Base-by-base conservation (phyloP, 2,888 invertebrate species). In the Dorcus hopei region DNA sequence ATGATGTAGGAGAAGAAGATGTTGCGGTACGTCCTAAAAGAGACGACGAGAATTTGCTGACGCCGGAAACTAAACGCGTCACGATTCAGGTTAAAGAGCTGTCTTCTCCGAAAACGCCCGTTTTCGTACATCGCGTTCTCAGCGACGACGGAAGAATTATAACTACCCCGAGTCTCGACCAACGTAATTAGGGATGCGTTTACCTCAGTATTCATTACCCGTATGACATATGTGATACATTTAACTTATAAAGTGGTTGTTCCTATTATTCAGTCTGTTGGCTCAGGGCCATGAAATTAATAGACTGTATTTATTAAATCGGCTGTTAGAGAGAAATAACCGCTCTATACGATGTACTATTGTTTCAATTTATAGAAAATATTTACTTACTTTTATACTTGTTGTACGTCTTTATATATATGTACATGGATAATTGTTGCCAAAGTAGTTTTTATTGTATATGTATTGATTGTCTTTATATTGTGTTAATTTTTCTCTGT, bases 131-230 rank as follows among this genome's bases (percentile, higher is more conserved):
- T 70, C 85, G 90, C 76, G 87, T 86, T 79, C 81, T 86, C 68
- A 87, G 89, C 51, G 88, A 88, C 75, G 88, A 88, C 62, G 91
- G 90, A 65, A 88, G 89, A 68, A 87, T 90, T 68, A 86, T 90
- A 72, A 90, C 89, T 65, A 84, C 85, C 50, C 78, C 85, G 56
- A 78, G 52, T 50, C 45, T 42, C 58, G 54, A 53, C 43, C 47
- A 57, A 51, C 57, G 52, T 55, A 56, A 51, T 55, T 42, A 49
- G 51, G 51, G 49, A 55, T 59, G 51, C 47, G 52, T 49, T 41
- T 33, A 49, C 71, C 73, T 73, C 74, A 75, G 74, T 74, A 75
- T 74, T 75, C 71, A 70, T 70, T 68, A 64, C 48, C 57, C 60
- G 57, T 57, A 57, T 54, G 60, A 52, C 53, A 61, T 61, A 58